Evolutionary conservation across 1,140 invertebrate species (phyloP), one percentile per base, ranked within the genome.

Genomic region (Polyergus mexicanus): DNA sequence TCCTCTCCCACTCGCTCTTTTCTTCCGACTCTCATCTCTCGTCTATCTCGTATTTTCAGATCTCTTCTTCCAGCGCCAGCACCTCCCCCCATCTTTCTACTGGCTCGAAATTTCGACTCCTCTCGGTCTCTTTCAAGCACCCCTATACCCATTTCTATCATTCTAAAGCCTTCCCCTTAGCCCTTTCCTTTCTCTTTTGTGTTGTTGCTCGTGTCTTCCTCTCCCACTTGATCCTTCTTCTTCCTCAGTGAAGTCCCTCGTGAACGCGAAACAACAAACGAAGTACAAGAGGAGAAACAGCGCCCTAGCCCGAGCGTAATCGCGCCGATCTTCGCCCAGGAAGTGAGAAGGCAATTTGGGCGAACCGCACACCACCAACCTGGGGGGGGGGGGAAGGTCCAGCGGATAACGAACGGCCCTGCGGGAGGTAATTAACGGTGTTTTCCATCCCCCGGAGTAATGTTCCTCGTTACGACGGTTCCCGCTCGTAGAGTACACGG

Each of bases 281-380:
- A 89, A 88, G 91, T 86, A 77, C 60, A 56, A 75, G 58, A 68
- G 63, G 56, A 81, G 63, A 51, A 84, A 77, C 74, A 84, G 65
- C 86, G 47, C 25, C 76, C 32, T 54, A 41, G 5, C 78, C 83
- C 71, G 63, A 84, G 90, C 75, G 90, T 92, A 94, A 94, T 92
- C 92, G 92, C 71, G 89, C 76, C 90, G 91, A 94, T 93, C 91
- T 94, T 93, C 89, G 92, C 92, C 90, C 92, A 89, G 89, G 90
- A 94, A 94, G 92, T 92, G 91, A 94, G 93, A 94, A 94, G 93
- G 93, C 90, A 94, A 94, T 94, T 95, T 94, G 84, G 92, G 92
- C 89, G 90, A 93, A 94, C 92, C 93, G 88, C 92, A 92, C 63
- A 87, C 86, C 89, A 69, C 86, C 54, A 38, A 28, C 22, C 32